phyloP scores from a whole-genome alignment of 2,113 vertebrate genomes.

The Girardinichthys multiradiatus region DNA sequence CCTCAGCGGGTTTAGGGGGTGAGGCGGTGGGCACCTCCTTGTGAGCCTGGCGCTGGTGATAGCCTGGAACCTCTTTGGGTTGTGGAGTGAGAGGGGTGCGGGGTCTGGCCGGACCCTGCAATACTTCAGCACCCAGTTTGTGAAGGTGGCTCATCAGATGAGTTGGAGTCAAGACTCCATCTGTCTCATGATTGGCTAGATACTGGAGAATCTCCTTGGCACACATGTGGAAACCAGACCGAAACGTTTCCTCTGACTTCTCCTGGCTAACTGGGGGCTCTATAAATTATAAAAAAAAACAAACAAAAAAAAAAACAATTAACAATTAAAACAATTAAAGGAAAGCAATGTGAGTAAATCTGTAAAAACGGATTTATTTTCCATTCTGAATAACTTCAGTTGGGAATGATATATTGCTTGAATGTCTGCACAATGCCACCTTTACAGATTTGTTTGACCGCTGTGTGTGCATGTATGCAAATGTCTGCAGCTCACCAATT shows the following conservation, averaged over 20 bases:
- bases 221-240: slow-evolving; percentile 96
- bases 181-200: slow-evolving; percentile 86
- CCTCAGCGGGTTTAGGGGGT: slow-evolving; percentile 78
- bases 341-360: slow-evolving; percentile 60
- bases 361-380: not conserved
- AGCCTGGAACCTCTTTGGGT: slow-evolving; percentile 48
- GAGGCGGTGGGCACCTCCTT: slow-evolving; percentile 80
- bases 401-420: slow-evolving; percentile 77
- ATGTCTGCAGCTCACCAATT: slow-evolving; percentile 65
- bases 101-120: slow-evolving; percentile 80
- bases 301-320: no score
- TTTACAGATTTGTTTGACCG: slow-evolving; percentile 3
- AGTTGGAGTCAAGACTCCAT: slow-evolving; percentile 84
- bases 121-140: slow-evolving; percentile 88
- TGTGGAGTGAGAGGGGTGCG: slow-evolving; percentile 57
- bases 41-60: slow-evolving; percentile 68
- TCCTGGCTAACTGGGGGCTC: slow-evolving; percentile 84
- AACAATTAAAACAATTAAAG: slow-evolving; percentile 15
- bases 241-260: slow-evolving; percentile 92
- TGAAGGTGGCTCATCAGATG: slow-evolving; percentile 91
- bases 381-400: not conserved
- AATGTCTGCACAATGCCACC: not conserved
- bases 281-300: no score
- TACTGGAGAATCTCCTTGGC: slow-evolving; percentile 95
- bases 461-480: not conserved